Base-by-base conservation (phyloP, 2,797 vertebrate genomes). In the Botia almorhae region DNA sequence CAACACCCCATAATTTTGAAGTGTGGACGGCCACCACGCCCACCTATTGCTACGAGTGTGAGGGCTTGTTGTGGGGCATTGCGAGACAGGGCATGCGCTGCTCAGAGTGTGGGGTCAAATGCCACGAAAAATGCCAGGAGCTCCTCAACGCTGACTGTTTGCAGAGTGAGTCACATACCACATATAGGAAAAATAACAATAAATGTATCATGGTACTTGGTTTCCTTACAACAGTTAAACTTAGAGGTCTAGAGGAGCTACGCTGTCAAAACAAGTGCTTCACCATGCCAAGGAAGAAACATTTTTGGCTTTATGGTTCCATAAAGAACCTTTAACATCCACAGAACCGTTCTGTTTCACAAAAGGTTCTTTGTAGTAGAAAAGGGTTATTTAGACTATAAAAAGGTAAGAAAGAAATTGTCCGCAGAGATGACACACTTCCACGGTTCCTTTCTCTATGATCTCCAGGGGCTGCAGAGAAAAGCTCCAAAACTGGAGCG, bases 61-160 rank as follows among this genome's bases (percentile, higher is more conserved):
- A 99, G 90, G 97, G 98, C 2, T 90, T 99, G 83, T 92, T 98
- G 81, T 99, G 98, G 98, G 98, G 98, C 79, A 96, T 99, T 1
- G 97, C 98, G 0, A 94, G 97, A 36, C 98, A 99, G 90, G 98
- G 98, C 46, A 96, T 99, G 96, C 95, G 96, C 87, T 99, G 97
- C n/a, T 91, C 93, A 0, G 96, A 99, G 83, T 99, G 98, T 2
- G 97, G 98, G n/a, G 96, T 99, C 90, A 99, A 99, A 90, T 98
- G 97, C 85, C 98, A 99, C 0, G 98, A 99, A 90, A 99, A 99
- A 88, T 99, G 98, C 90, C 97, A 98, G 88, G 97, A 99, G 88
- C 93, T 99, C 86, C 96, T 99, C 83, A 99, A 99, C 0, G 98
- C 98, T 0, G 97, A 99, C 92, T 99, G 98, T 86, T 93, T 99